phyloP scores from a whole-genome alignment of 1,140 invertebrate species.

The Tetraneura akinire region DNA sequence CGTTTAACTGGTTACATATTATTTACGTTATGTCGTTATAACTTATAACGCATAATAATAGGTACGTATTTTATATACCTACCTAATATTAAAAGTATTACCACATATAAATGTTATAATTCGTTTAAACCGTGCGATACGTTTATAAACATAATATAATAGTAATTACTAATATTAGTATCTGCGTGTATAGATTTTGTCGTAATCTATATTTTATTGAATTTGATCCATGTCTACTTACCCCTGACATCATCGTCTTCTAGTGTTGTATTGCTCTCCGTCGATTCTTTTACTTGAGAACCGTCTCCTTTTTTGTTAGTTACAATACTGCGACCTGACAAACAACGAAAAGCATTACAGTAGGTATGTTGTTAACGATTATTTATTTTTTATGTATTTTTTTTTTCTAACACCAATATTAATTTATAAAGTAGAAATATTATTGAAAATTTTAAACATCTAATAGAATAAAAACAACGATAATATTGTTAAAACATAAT shows the following conservation, averaged over 20 bases:
- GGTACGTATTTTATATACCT: too few relatives aligned
- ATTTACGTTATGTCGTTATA: too few relatives aligned
- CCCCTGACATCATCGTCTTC: slow-evolving; percentile 91
- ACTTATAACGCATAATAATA: too few relatives aligned
- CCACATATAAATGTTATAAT: too few relatives aligned
- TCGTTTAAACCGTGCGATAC: too few relatives aligned
- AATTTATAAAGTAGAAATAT: neutral
- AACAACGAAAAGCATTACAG: neutral
- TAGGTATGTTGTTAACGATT: too few relatives aligned
- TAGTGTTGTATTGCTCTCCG: slow-evolving; percentile 87
- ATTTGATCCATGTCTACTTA: slow-evolving; percentile 60
- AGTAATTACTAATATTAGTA: too few relatives aligned
- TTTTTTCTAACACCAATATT: neutral
- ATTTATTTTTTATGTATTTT: neutral
- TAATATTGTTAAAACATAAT: too few relatives aligned
- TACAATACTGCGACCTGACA: slow-evolving; percentile 78
- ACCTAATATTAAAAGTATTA: too few relatives aligned
- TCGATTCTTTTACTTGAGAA: slow-evolving; percentile 92
- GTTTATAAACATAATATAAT: too few relatives aligned
- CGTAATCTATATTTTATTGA: neutral
- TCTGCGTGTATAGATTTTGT: neutral
- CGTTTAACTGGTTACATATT: too few relatives aligned
- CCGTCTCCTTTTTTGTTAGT: slow-evolving; percentile 86
- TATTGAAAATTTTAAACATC: slow-evolving; percentile 11
- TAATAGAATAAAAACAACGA: slow-evolving; percentile 25